Evolutionary conservation across 2,888 invertebrate species (phyloP), one percentile per base, ranked within the genome.

Genomic region (Saturnia japonica): DNA sequence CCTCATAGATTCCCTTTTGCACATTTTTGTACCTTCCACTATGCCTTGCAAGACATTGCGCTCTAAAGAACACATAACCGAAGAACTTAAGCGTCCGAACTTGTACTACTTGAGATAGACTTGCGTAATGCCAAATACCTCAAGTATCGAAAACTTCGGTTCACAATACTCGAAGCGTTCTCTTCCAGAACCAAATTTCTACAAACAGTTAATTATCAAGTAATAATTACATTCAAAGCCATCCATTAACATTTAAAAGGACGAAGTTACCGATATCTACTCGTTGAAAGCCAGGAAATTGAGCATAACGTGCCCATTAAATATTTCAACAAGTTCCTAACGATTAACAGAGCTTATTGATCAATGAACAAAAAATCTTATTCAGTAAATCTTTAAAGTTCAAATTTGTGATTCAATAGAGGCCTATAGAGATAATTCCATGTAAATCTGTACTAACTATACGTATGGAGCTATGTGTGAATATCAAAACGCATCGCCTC

Each of bases 261-360:
- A 86, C 86, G 85, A 86, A 87, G 88, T 88, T 87, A 88, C 88
- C 90, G 87, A 90, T 89, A 88, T 86, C 86, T 85, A 84, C 85
- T 86, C 86, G 88, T 87, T 88, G 89, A 90, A 89, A 90, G 89
- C 88, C 90, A 90, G 91, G 91, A 93, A 92, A 92, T 92, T 93
- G 92, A 88, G 91, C 91, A 91, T 91, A 91, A 91, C 90, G 87
- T 82, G 80, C 83, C 87, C 86, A 89, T 93, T 91, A 92, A n/a
- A 92, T 91, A 91, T 91, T 93, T 91, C 87, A 91, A 89, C 88
- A 87, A 89, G 89, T 89, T 89, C 89, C 89, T 87, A 87, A 78
- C 88, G 88, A 89, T 91, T 90, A 89, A 85, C 85, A 78, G 77
- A 74, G 78, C 76, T 74, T 76, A 73, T 74, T 71, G 60, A 64